A percentile compares a stretch with the other conserved stretches of the same genome.
phyloP scores from a whole-genome alignment of 2,888 invertebrate species.

The Molorchus minor region DNA sequence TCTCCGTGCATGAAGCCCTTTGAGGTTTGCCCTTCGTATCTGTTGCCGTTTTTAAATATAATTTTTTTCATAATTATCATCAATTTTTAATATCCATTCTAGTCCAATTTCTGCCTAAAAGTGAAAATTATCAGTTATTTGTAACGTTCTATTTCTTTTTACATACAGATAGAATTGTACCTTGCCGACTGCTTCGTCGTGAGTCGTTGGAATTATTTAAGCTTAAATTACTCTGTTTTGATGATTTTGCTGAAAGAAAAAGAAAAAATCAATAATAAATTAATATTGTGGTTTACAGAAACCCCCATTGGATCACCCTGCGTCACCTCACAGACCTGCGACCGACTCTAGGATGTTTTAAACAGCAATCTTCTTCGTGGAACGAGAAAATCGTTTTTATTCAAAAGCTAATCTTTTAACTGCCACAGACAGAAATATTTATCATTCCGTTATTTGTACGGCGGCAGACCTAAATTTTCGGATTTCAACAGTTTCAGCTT shows the following conservation, averaged over 20 bases:
- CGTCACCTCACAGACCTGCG: too few relatives aligned
- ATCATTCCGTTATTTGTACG: too few relatives aligned
- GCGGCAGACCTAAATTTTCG: too few relatives aligned
- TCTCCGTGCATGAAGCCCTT: constrained; percentile 69
- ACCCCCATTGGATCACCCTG: too few relatives aligned
- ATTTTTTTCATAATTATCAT: constrained; percentile 65
- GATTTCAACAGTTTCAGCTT: too few relatives aligned
- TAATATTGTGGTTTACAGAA: too few relatives aligned
- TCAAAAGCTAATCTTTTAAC: too few relatives aligned
- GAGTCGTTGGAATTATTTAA: neutral
- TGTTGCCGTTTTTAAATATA: constrained; percentile 67
- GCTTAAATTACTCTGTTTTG: neutral
- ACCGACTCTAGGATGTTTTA: too few relatives aligned
- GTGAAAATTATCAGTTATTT: constrained; percentile 2
- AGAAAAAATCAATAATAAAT: neutral
- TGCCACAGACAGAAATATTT: too few relatives aligned
- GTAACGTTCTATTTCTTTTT: neutral
- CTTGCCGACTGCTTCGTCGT: neutral
- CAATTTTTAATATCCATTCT: constrained; percentile 17
- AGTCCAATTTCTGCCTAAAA: constrained; percentile 6
- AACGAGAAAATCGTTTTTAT: too few relatives aligned
- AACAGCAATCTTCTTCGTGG: too few relatives aligned
- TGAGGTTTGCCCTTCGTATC: constrained; percentile 67
- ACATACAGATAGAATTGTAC: neutral
- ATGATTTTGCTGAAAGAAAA: neutral